Percentiles rank a stretch among this genome's conserved stretches.
Conservation (phyloP, 2,797 vertebrate species). For the Presbytis comata region DNA sequence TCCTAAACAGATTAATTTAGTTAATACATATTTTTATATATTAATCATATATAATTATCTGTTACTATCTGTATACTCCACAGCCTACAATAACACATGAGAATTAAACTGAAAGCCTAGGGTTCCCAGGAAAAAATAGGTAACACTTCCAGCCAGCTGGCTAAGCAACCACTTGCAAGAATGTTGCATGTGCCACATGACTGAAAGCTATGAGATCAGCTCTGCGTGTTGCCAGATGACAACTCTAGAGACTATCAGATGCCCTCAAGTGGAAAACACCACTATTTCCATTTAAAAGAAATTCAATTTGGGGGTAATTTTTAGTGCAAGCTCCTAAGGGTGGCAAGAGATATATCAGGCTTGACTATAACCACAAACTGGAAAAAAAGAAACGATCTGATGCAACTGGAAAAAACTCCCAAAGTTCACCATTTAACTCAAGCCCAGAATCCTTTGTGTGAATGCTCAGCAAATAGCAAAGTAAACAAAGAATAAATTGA, state of each 20-base stretch:
- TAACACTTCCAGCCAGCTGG: background rate
- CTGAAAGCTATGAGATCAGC: rapidly evolving
- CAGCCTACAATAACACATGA: background rate
- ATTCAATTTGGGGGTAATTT: background rate
- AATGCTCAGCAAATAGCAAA: background rate
- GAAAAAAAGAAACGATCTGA: background rate
- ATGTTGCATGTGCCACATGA: background rate
- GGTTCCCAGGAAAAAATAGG: background rate
- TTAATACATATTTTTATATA: background rate
- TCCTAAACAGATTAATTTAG: background rate
- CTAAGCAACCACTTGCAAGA: background rate
- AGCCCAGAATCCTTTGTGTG: background rate
- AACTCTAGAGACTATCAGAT: background rate
- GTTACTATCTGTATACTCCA: background rate
- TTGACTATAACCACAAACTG: background rate
- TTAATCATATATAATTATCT: background rate
- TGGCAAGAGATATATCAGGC: background rate
- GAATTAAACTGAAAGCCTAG: background rate
- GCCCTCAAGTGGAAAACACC: background rate
- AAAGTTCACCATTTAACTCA: background rate
- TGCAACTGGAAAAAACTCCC: background rate
- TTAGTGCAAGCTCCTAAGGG: background rate
- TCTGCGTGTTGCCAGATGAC: background rate
- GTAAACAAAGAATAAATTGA: background rate
- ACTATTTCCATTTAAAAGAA: background rate